Percentiles rank a stretch among this genome's conserved stretches.
Evolutionary conservation across 1,140 invertebrate genomes (phyloP).

Genomic region (Cyphomyrmex costatus): DNA sequence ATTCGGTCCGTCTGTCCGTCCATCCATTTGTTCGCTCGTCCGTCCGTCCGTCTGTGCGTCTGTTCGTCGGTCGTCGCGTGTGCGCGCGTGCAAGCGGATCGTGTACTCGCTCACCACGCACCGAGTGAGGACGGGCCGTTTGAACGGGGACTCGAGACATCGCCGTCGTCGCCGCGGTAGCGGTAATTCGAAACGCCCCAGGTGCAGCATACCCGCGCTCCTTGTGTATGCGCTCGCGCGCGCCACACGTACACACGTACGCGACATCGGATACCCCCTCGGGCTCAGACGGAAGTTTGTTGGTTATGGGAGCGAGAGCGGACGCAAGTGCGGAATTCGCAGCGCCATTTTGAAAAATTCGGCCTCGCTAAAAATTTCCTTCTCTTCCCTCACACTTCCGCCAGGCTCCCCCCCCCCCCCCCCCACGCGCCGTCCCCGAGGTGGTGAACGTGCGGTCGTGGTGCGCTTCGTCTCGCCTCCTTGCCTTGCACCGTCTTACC

Average conservation of each 20-base stretch:
- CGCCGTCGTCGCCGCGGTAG: no score
- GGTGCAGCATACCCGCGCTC: neutral
- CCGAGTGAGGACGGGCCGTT: neutral
- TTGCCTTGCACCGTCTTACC: neutral
- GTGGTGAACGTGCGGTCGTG: conserved; percentile 35
- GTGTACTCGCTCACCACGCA: neutral
- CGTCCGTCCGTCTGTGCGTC: neutral
- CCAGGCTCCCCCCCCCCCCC: neutral
- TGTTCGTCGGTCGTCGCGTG: conserved; percentile 12
- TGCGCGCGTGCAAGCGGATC: conserved; percentile 36
- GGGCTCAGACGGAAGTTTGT: conserved; percentile 66
- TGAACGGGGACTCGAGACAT: neutral
- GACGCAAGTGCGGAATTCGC: conserved; percentile 82
- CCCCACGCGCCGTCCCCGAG: conserved; percentile 1
- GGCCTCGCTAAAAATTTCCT: conserved; percentile 73
- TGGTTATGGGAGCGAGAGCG: conserved; percentile 79
- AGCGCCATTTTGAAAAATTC: conserved; percentile 86
- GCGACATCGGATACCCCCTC: conserved; percentile 7
- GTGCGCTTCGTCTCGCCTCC: conserved; percentile 25
- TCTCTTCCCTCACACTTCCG: conserved; percentile 53
- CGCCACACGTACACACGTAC: neutral
- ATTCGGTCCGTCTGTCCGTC: neutral
- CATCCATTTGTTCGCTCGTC: neutral
- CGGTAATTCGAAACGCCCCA: neutral
- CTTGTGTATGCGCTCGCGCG: neutral